phyloP scores from a whole-genome alignment of 2,797 vertebrate genomes.

The Scolopax rusticola region DNA sequence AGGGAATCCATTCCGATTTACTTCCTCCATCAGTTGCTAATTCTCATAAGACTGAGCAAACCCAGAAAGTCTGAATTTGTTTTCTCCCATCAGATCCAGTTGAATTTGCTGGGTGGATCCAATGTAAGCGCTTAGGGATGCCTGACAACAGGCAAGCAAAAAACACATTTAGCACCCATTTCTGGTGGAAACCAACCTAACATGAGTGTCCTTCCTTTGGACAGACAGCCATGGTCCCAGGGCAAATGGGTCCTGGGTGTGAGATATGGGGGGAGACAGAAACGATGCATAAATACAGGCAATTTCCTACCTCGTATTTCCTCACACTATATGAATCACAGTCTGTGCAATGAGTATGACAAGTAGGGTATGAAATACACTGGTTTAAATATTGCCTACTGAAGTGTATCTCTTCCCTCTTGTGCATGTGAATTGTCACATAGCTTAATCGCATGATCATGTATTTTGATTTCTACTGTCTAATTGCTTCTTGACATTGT shows the following conservation, averaged over 20 bases:
- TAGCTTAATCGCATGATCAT: neutral
- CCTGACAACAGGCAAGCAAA: neutral
- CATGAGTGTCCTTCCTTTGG: neutral
- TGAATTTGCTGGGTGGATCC: neutral
- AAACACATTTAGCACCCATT: neutral
- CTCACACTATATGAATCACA: accelerated
- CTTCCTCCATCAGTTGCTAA: neutral
- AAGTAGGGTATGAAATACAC: neutral
- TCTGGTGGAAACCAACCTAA: neutral
- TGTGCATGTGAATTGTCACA: neutral
- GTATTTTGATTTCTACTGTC: slow-evolving; percentile 35
- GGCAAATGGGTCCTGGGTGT: neutral
- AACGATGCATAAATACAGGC: accelerated
- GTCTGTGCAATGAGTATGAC: accelerated
- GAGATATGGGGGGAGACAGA: neutral
- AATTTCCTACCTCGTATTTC: neutral
- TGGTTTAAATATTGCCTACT: neutral
- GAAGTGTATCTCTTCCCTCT: neutral
- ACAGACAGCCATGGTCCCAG: neutral
- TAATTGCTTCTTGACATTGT: slow-evolving; percentile 67
- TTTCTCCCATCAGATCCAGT: neutral
- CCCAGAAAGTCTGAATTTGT: neutral
- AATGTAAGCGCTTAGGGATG: neutral
- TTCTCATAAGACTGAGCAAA: neutral
- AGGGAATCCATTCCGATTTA: neutral